These are phyloP conservation scores for Poeciliopsis paucimaculata DNA, from an alignment of 2,797 vertebrate species.

Conservation along the genomic window DNA sequence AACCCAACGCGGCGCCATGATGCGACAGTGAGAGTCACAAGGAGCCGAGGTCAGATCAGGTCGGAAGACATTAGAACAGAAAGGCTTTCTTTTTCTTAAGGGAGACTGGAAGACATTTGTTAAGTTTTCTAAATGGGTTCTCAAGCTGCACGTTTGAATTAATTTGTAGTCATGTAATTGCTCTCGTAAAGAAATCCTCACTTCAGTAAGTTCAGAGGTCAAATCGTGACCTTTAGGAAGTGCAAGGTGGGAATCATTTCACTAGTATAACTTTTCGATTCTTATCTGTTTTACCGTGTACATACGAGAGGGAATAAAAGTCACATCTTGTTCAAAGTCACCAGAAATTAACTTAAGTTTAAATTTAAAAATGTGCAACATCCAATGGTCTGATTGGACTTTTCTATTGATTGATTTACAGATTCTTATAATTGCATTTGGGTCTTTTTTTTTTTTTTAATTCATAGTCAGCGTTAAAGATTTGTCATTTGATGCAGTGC, in stretches of 20 bases:
- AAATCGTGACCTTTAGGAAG: neutral
- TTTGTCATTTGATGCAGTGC: neutral
- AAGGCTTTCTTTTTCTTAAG: neutral
- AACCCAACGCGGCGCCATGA: conserved; percentile 41
- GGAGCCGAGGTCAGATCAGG: conserved; percentile 71
- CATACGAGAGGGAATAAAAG: neutral
- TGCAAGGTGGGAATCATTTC: neutral
- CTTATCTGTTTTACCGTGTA: neutral
- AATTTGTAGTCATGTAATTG: neutral
- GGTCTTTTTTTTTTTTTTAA: neutral
- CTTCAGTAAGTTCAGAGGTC: neutral
- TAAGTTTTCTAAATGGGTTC: neutral
- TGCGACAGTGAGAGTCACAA: conserved; percentile 70
- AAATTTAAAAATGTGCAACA: neutral
- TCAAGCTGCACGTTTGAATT: neutral
- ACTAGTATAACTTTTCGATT: neutral
- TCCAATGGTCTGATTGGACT: neutral
- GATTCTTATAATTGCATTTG: neutral
- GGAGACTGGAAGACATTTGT: neutral
- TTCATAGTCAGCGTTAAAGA: neutral
- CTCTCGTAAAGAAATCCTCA: neutral
- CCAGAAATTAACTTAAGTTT: neutral
- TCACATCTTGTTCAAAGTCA: neutral
- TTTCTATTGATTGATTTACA: neutral
- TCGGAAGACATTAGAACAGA: conserved; percentile 36